Evolutionary conservation across 2,888 invertebrate genomes (phyloP).

Genomic region (Thera obeliscata): DNA sequence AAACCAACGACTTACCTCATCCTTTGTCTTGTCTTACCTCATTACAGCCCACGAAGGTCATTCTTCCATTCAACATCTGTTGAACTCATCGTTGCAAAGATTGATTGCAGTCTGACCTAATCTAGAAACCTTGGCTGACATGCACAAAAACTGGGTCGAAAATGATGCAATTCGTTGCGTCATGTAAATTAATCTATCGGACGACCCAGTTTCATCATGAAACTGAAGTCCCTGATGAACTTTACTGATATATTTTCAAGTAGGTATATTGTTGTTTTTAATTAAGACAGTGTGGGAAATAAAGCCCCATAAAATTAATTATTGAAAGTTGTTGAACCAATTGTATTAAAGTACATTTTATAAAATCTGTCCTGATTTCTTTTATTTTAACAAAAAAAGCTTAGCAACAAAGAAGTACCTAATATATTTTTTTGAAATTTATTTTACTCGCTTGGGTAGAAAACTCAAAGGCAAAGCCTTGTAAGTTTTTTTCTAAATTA

Average conservation of each 20-base stretch:
- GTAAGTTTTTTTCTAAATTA: too few relatives aligned
- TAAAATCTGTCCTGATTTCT: too few relatives aligned
- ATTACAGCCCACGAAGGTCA: conserved; percentile 3
- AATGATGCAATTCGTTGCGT: conserved; percentile 43
- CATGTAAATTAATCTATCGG: conserved; percentile 33
- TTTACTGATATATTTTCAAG: neutral
- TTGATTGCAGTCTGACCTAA: conserved; percentile 51
- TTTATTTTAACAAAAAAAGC: too few relatives aligned
- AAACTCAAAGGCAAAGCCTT: too few relatives aligned
- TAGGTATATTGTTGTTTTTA: too few relatives aligned
- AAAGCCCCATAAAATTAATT: too few relatives aligned
- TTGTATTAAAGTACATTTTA: too few relatives aligned
- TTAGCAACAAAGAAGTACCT: too few relatives aligned
- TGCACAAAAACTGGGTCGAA: conserved; percentile 47
- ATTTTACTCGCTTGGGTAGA: too few relatives aligned
- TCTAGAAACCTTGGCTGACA: conserved; percentile 60
- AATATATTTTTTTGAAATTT: too few relatives aligned
- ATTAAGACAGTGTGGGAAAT: neutral
- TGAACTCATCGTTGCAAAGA: conserved; percentile 14
- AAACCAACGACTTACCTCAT: neutral
- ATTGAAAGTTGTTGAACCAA: too few relatives aligned
- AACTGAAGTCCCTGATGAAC: conserved; percentile 29
- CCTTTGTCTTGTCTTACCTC: neutral
- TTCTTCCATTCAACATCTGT: neutral
- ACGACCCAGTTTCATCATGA: conserved; percentile 38